Evolutionary conservation across 2,113 vertebrate genomes (phyloP).

Genomic region (Hoplias malabaricus): DNA sequence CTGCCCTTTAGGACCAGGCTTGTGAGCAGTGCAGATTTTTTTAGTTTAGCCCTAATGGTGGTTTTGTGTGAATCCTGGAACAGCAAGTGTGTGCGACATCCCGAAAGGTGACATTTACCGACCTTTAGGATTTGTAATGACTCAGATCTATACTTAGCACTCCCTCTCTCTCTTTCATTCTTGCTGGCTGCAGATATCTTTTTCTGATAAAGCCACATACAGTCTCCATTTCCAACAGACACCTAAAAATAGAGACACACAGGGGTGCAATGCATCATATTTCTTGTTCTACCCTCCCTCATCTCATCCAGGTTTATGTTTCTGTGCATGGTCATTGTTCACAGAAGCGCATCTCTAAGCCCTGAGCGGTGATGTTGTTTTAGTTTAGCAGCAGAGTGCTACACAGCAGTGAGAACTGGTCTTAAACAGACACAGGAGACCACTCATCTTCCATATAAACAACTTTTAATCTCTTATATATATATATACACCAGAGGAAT

Average conservation of each 20-base stretch:
- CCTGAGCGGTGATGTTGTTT: not conserved
- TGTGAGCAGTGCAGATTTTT: conserved; percentile 21
- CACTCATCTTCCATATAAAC: not conserved
- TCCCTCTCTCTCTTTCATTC: conserved; percentile 28
- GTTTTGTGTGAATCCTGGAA: conserved; percentile 13
- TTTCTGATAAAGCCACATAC: conserved; percentile 22
- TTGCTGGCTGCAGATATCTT: conserved; percentile 8
- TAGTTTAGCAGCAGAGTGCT: not conserved
- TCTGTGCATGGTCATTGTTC: conserved; percentile 15
- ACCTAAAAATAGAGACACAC: conserved; percentile 16
- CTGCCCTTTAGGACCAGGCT: conserved; percentile 21
- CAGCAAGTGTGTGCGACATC: conserved; percentile 37
- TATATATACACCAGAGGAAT: no score
- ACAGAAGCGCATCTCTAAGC: not conserved
- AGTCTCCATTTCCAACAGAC: conserved; percentile 28
- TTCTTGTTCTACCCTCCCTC: conserved; percentile 30
- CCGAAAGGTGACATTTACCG: conserved; percentile 48
- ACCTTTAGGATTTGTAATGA: conserved; percentile 46
- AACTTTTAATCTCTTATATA: not conserved
- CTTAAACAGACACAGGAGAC: not conserved
- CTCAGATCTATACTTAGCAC: conserved; percentile 50
- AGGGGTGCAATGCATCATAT: conserved; percentile 33
- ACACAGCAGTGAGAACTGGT: conserved; percentile 2
- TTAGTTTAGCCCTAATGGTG: conserved; percentile 25
- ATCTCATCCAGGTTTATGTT: conserved; percentile 23